Conservation (phyloP, 2,888 invertebrate genomes). For the Cosmia trapezina region DNA sequence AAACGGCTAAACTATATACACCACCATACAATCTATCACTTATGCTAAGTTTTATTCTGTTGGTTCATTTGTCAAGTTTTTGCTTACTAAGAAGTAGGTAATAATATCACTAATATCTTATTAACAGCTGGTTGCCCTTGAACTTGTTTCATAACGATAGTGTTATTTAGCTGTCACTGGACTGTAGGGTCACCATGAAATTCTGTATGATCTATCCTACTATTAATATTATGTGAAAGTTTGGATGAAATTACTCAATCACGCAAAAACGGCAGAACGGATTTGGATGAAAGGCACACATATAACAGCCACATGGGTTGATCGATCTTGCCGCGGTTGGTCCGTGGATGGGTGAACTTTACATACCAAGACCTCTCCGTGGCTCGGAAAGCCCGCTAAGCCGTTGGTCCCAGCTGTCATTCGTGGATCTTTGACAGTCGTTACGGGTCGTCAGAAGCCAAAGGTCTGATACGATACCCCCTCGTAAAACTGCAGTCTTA, state of each 20-base stretch:
- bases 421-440: no score
- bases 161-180: conserved; percentile 64
- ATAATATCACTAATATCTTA: conserved; percentile 46
- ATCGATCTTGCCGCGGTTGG: no score
- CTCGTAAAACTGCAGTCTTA: no score
- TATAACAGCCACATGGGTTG: no score
- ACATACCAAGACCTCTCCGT: no score
- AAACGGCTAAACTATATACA: conserved; percentile 26
- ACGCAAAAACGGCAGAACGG: no score
- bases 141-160: conserved; percentile 70
- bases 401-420: no score
- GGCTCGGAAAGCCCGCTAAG: no score
- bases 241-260: neutral
- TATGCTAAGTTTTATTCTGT: conserved; percentile 7
- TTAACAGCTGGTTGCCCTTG: conserved; percentile 66
- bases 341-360: no score
- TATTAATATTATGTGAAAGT: neutral
- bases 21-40: conserved; percentile 27
- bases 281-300: no score
- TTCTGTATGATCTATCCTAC: neutral
- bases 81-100: conserved; percentile 48
- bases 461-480: no score
- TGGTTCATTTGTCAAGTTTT: conserved; percentile 55
- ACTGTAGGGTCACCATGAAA: conserved; percentile 53
- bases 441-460: no score